phyloP scores from a whole-genome alignment of 2,797 vertebrate species.

The Crenuchus spilurus region DNA sequence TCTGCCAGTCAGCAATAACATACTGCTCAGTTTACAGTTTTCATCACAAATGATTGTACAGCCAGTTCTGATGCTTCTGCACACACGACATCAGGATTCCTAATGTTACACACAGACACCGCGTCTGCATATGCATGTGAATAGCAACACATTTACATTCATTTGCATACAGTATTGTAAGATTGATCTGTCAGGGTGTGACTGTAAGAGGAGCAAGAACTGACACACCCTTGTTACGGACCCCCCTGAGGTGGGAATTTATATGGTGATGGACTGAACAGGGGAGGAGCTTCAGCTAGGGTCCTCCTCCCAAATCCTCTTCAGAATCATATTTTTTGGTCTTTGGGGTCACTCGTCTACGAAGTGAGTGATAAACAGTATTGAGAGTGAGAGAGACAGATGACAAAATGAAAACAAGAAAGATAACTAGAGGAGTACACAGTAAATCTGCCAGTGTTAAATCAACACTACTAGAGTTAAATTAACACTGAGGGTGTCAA shows the following conservation, averaged over 20 bases:
- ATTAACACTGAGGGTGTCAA: no score
- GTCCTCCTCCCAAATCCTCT: no score
- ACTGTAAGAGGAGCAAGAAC: neutral
- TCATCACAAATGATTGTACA: constrained; percentile 21
- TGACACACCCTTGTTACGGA: no score
- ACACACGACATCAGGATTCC: constrained; percentile 5
- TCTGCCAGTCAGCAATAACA: constrained; percentile 24
- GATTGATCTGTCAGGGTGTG: neutral
- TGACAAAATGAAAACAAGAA: no score
- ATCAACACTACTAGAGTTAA: no score
- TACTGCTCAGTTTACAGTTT: constrained; percentile 12
- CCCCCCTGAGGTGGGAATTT: neutral
- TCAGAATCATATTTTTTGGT: neutral
- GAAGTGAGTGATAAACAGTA: neutral
- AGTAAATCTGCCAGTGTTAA: no score
- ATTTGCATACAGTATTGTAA: neutral
- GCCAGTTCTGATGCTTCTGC: neutral
- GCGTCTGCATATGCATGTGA: neutral
- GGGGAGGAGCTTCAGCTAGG: no score
- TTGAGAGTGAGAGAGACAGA: neutral
- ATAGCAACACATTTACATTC: constrained; percentile 13
- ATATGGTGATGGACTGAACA: no score
- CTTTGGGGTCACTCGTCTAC: neutral
- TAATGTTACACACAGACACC: neutral
- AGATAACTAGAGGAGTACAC: no score